Conservation (phyloP, 2,888 invertebrate species). For the Serrognathus titanus region DNA sequence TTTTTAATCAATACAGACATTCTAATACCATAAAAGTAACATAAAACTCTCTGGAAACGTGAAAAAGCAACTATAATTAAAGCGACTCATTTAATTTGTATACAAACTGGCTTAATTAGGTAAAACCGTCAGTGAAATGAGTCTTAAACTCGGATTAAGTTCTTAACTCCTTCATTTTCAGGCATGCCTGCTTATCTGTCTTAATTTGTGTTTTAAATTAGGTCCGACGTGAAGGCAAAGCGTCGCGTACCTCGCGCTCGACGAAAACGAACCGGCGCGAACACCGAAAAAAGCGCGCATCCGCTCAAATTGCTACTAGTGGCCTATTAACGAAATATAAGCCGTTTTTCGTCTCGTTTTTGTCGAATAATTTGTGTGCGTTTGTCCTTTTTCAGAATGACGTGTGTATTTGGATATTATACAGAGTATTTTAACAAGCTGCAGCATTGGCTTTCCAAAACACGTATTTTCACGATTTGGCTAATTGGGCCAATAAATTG, state of each 20-base stretch:
- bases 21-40: slow-evolving; percentile 18
- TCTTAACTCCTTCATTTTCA: slow-evolving; percentile 36
- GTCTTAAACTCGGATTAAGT: slow-evolving; percentile 39
- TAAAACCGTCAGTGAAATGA: slow-evolving; percentile 26
- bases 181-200: slow-evolving; percentile 33
- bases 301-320: slow-evolving; percentile 14
- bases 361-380: slow-evolving; percentile 10
- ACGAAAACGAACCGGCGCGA: not conserved
- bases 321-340: slow-evolving; percentile 4
- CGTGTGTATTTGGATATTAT: slow-evolving; percentile 9
- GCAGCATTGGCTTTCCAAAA: slow-evolving; percentile 48
- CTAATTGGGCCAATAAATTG: slow-evolving; percentile 58
- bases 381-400: slow-evolving; percentile 1
- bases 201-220: slow-evolving; percentile 43
- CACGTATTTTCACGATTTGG: slow-evolving; percentile 53
- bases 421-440: slow-evolving; percentile 21
- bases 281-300: not conserved
- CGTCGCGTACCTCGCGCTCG: not conserved
- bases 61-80: slow-evolving; percentile 30
- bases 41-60: slow-evolving; percentile 18
- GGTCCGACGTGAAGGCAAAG: slow-evolving; percentile 34
- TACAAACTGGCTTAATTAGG: slow-evolving; percentile 37
- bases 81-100: slow-evolving; percentile 38
- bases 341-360: slow-evolving; percentile 13
- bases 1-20: slow-evolving; percentile 2